Evolutionary conservation across 2,888 invertebrate species (phyloP).

Genomic region (Parnassius glacialis): DNA sequence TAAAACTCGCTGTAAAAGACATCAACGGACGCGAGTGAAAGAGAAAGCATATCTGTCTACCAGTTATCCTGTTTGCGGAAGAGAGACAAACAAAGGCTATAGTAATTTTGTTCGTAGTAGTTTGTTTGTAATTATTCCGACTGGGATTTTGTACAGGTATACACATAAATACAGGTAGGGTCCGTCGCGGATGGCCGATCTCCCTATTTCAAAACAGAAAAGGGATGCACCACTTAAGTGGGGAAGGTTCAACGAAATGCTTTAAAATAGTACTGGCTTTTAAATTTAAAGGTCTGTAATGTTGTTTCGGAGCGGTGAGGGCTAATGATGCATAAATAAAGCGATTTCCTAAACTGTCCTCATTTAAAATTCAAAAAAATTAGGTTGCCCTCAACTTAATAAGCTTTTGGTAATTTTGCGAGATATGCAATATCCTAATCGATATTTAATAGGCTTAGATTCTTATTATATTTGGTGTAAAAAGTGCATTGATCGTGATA

Average conservation of each 20-base stretch:
- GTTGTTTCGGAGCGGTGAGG: constrained; percentile 62
- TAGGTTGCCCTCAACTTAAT: neutral
- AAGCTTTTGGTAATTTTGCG: neutral
- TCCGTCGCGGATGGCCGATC: constrained; percentile 68
- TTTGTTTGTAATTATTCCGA: constrained; percentile 62
- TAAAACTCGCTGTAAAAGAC: constrained; percentile 67
- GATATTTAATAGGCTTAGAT: constrained; percentile 43
- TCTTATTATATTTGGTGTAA: constrained; percentile 41
- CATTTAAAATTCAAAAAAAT: neutral
- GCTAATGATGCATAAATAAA: constrained; percentile 68
- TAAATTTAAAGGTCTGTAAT: constrained; percentile 49
- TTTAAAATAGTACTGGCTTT: constrained; percentile 50
- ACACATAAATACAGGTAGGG: constrained; percentile 60
- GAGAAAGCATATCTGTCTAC: constrained; percentile 45
- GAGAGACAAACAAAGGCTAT: constrained; percentile 57
- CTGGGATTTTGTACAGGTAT: constrained; percentile 69
- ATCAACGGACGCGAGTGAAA: constrained; percentile 64
- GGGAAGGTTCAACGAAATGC: constrained; percentile 53
- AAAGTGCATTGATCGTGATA: constrained; percentile 51
- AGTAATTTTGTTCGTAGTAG: constrained; percentile 60
- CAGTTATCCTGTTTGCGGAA: constrained; percentile 50
- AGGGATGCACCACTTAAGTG: constrained; percentile 60
- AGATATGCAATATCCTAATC: constrained; percentile 30
- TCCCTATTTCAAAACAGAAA: constrained; percentile 58
- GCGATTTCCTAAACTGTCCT: constrained; percentile 46